Evolutionary conservation across 2,888 invertebrate species (phyloP), one percentile per base, ranked within the genome.

Genomic region (Hirtodrosophila cameraria): DNA sequence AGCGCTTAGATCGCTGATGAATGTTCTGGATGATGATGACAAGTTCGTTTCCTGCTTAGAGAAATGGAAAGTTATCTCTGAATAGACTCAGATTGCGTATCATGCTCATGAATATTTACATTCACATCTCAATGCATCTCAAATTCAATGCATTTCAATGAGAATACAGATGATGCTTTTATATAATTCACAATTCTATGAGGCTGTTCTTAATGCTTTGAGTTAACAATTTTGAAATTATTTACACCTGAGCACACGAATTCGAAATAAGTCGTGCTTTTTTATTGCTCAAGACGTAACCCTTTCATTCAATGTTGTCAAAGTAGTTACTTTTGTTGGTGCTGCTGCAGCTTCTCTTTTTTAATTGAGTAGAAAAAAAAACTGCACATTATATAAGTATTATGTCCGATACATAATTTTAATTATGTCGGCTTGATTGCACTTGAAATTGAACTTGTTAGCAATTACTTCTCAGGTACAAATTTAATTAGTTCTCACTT

Each of bases 161-260:
- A 48, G 57, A 43, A 59, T 57, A 45, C 54, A 69, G 46, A 38
- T 55, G 46, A 38, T 55, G 57, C 36, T 64, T 48, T 36, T 68
- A 58, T 52, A 48, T 59, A 57, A 65, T 75, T 60, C 67, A 59
- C 50, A 7, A 20, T 62, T 63, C 16, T 43, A 31, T 58, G 39
- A 41, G 28, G 35, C 28, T 45, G 52, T 52, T 42, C 35, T 25
- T 31, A 16, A 33, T 33, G 49, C 41, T 62, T 55, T 58, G 48
- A 54, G 35, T 38, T 12, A 38, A 57, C 59, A 59, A 50, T 68
- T 72, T 61, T 18, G 23, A 36, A 54, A 59, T 60, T 60, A 41
- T 49, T 68, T 76, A 33, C 60, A 76, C 71, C 63, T 39, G 68
- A 67, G 61, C 48, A 64, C 48, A 74, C 74, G 68, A 50, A 71